A percentile compares a stretch with the other conserved stretches of the same genome.
These are phyloP conservation scores for Lasioglossum pauxillum DNA, from an alignment of 2,888 invertebrate species.

Conservation along the genomic window DNA sequence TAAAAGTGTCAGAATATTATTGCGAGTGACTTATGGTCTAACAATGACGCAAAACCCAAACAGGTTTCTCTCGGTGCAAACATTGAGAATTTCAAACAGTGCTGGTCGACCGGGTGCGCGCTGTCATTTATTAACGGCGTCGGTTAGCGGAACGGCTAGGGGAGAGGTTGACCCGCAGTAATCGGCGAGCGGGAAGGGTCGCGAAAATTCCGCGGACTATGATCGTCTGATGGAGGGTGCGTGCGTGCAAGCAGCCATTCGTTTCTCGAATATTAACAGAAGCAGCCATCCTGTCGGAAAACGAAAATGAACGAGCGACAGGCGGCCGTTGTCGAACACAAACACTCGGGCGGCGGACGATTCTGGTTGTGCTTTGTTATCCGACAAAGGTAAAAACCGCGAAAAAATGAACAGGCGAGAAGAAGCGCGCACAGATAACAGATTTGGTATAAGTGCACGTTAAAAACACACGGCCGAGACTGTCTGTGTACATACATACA, in stretches of 20 bases:
- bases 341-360: not conserved
- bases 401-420: not conserved
- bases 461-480: not conserved
- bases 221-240: not conserved
- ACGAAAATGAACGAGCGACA: slow-evolving; percentile 12
- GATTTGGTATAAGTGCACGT: slow-evolving; percentile 23
- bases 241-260: not conserved
- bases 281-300: slow-evolving; percentile 4
- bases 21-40: not conserved
- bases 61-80: not conserved
- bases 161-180: not conserved
- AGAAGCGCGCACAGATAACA: slow-evolving; percentile 14
- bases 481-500: not conserved
- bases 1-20: not conserved
- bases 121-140: not conserved
- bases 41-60: not conserved
- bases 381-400: slow-evolving; percentile 19
- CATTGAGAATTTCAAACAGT: not conserved
- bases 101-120: not conserved
- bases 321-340: slow-evolving; percentile 14
- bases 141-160: not conserved
- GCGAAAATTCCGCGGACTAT: not conserved
- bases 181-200: not conserved
- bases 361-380: slow-evolving; percentile 16
- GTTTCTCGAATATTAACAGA: slow-evolving; percentile 2